Evolutionary conservation across 2,797 vertebrate genomes (phyloP).

Genomic region (Gymnodraco acuticeps): DNA sequence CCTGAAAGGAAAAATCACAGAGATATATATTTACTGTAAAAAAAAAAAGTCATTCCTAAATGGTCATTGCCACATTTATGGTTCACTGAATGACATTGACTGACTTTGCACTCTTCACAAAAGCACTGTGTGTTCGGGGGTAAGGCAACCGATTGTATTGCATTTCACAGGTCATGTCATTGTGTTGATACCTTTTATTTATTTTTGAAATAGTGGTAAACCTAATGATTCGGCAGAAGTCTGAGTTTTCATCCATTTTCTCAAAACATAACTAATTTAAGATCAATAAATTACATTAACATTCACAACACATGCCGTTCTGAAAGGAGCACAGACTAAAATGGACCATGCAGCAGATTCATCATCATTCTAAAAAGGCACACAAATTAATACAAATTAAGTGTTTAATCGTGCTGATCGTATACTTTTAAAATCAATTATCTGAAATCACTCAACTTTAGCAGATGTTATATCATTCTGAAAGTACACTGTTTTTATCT

Average conservation of each 20-base stretch:
- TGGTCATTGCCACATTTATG: rapidly evolving
- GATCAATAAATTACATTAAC: neutral
- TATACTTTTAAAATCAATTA: conserved; percentile 26
- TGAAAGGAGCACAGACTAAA: neutral
- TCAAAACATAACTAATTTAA: neutral
- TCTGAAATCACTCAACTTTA: conserved; percentile 1
- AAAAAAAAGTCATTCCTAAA: neutral
- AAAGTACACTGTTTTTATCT: too few species aligned
- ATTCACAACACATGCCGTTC: neutral
- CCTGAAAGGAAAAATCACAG: conserved; percentile 73
- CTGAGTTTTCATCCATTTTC: neutral
- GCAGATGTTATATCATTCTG: too few species aligned
- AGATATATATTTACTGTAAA: neutral
- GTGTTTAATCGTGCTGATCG: neutral
- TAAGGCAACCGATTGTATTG: neutral
- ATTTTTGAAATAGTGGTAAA: neutral
- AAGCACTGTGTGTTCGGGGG: neutral
- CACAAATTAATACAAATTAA: neutral
- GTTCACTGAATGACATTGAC: neutral
- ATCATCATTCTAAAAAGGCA: neutral
- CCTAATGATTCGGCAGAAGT: neutral
- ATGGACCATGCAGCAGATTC: too few species aligned
- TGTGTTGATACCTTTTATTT: neutral
- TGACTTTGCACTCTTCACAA: neutral
- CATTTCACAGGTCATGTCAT: neutral